phyloP scores from a whole-genome alignment of 2,797 vertebrate genomes.

The Falco naumanni region DNA sequence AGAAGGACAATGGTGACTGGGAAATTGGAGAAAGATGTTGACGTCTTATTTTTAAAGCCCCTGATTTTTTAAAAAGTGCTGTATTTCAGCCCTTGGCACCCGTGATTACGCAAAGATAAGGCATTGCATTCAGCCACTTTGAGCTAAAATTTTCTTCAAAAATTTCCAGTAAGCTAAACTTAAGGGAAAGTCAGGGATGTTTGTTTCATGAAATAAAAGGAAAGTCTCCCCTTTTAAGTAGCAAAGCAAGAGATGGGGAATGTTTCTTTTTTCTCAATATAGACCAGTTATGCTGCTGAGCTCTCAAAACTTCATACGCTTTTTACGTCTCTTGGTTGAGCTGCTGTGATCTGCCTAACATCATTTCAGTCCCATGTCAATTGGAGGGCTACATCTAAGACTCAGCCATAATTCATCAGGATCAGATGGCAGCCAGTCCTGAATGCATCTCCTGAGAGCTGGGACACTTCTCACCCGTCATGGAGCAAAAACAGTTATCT shows the following conservation, averaged over 20 bases:
- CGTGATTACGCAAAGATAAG: neutral
- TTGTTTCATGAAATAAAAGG: neutral
- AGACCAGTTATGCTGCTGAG: neutral
- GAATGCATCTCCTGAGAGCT: neutral
- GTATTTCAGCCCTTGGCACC: neutral
- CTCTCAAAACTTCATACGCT: neutral
- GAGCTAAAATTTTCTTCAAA: neutral
- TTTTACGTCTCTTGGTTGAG: neutral
- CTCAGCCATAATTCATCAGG: constrained; percentile 40
- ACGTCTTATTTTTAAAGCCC: neutral
- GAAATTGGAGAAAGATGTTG: neutral
- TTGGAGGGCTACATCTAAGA: neutral
- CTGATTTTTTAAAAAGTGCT: neutral
- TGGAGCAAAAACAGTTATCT: neutral
- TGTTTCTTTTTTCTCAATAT: neutral
- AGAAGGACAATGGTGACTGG: neutral
- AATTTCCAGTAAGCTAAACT: neutral
- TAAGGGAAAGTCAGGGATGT: neutral
- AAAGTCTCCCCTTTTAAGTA: neutral
- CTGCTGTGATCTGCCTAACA: neutral
- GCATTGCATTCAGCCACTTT: neutral
- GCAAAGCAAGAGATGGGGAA: neutral
- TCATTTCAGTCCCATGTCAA: neutral
- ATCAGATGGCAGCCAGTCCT: constrained; percentile 26
- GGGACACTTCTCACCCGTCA: neutral